Evolutionary conservation across 53 echinoderm and acorn worm species (phyloP).

Genomic region (Mesocentrotus franciscanus): DNA sequence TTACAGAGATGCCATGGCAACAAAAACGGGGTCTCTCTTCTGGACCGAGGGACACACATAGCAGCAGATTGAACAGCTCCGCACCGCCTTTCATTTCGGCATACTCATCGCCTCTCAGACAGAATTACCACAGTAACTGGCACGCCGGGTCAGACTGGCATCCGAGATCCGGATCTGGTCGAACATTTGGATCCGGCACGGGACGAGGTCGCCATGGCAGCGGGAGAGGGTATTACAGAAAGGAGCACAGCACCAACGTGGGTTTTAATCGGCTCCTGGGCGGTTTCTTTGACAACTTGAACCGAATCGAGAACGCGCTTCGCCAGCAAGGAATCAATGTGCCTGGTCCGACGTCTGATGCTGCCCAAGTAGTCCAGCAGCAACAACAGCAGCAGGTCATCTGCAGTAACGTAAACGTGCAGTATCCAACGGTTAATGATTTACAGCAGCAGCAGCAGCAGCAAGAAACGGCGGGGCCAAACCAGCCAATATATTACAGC

Average conservation of each 20-base stretch:
- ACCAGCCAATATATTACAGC: constrained; percentile 33
- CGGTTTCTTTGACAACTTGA: constrained; percentile 63
- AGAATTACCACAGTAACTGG: neutral
- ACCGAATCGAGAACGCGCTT: constrained; percentile 57
- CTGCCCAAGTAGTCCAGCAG: neutral
- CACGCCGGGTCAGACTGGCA: neutral
- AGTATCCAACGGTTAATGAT: neutral
- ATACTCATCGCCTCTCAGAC: neutral
- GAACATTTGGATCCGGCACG: neutral
- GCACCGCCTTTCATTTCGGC: constrained; percentile 53
- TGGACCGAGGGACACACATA: neutral
- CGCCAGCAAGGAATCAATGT: constrained; percentile 59
- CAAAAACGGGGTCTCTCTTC: neutral
- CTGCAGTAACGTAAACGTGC: neutral
- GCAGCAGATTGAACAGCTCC: constrained; percentile 33
- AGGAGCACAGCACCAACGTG: constrained; percentile 34
- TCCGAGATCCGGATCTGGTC: neutral
- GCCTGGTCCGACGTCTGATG: constrained; percentile 31
- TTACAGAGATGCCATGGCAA: neutral
- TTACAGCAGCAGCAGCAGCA: constrained; percentile 46
- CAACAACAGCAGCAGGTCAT: constrained; percentile 11
- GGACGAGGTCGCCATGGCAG: constrained; percentile 18
- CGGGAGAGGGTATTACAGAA: constrained; percentile 9
- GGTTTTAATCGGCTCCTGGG: constrained; percentile 47
- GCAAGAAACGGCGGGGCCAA: neutral